These are phyloP conservation scores for Chrysemys picta DNA, from an alignment of 2,113 vertebrate species.

Conservation along the genomic window DNA sequence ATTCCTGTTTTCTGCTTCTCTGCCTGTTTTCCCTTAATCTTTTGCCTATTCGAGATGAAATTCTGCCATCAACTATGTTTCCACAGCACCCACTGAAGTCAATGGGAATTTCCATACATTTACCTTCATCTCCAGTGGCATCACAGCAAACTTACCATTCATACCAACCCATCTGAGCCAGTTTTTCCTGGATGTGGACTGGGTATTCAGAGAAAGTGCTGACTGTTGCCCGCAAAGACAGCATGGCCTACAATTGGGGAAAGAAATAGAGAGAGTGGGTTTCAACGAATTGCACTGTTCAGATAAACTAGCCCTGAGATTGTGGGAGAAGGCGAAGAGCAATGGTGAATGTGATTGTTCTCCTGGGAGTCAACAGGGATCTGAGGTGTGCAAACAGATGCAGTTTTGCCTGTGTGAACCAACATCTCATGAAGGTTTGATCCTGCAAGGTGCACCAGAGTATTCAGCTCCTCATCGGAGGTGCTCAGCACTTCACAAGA, in stretches of 20 bases:
- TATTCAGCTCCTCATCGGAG: not conserved
- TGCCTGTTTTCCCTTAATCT: not conserved
- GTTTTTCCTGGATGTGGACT: not conserved
- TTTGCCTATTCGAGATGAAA: not conserved
- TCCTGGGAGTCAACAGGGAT: not conserved
- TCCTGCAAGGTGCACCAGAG: not conserved
- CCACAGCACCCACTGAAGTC: not conserved
- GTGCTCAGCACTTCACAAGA: not conserved
- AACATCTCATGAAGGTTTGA: not conserved
- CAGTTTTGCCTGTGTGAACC: not conserved
- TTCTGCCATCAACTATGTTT: not conserved
- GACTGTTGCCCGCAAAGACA: not conserved
- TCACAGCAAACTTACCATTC: constrained; percentile 13
- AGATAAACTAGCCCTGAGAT: not conserved
- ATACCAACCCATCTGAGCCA: constrained; percentile 24
- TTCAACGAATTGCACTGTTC: not conserved
- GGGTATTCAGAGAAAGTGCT: constrained; percentile 4
- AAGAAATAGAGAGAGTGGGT: not conserved
- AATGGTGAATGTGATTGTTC: not conserved
- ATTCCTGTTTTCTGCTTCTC: not conserved
- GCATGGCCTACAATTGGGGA: not conserved
- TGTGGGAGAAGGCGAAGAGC: accelerated
- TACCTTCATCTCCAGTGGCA: not conserved
- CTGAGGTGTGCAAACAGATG: accelerated
- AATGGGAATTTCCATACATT: not conserved